Conservation (phyloP, 2,888 invertebrate genomes). For the Ecliptopera silaceata region DNA sequence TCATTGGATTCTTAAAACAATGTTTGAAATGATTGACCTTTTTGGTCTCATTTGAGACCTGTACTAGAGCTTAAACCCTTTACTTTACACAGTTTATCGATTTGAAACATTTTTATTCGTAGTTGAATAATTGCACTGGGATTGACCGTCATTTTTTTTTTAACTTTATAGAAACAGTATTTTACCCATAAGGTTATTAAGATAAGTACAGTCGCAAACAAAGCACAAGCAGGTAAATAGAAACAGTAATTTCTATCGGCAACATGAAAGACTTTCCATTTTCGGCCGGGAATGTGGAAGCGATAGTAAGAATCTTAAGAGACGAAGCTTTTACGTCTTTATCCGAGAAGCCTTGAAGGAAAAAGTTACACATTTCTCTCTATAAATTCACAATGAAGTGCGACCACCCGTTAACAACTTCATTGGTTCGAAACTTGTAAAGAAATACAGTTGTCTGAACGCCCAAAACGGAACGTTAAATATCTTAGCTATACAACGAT, state of each 20-base stretch:
- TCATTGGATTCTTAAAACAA: no score
- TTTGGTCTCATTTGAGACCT: no score
- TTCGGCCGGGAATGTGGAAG: constrained; percentile 3
- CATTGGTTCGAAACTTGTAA: constrained; percentile 22
- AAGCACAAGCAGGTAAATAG: neutral
- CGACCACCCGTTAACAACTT: constrained; percentile 27
- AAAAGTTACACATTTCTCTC: constrained; percentile 9
- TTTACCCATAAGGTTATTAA: neutral
- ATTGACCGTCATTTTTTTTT: no score
- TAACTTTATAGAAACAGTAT: neutral
- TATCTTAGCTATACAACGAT: constrained; percentile 32
- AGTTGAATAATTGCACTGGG: no score
- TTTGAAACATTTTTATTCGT: no score
- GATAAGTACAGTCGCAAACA: neutral
- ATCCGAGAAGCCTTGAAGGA: constrained; percentile 5
- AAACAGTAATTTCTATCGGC: constrained; percentile 1
- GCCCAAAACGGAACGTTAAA: constrained; percentile 44
- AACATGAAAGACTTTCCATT: constrained; percentile 7
- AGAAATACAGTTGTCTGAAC: constrained; percentile 33
- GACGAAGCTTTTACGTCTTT: constrained; percentile 3
- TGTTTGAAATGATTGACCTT: no score
- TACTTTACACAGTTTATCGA: no score
- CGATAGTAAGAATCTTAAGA: neutral
- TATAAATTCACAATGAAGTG: constrained; percentile 4
- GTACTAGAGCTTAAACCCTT: no score